phyloP scores from a whole-genome alignment of 2,797 vertebrate genomes.

The Crax fasciolata region DNA sequence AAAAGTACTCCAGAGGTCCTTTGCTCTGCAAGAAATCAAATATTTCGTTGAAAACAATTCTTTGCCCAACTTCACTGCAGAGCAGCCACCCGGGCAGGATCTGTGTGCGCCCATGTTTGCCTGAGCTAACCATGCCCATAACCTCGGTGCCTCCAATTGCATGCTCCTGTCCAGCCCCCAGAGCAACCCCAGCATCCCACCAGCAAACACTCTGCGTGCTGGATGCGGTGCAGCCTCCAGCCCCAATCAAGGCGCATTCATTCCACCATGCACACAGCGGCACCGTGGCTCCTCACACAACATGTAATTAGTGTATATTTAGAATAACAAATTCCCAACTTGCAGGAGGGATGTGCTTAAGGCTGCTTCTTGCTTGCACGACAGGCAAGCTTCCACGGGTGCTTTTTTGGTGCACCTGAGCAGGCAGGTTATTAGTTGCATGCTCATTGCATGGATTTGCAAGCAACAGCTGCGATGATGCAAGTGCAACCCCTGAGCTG shows the following conservation, averaged over 20 bases:
- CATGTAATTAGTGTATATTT: not conserved
- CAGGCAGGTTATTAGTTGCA: not conserved
- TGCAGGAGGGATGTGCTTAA: not conserved
- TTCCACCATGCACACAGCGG: rapidly evolving
- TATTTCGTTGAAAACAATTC: not conserved
- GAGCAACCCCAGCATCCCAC: not conserved
- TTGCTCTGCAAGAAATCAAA: not conserved
- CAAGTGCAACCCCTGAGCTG: not conserved
- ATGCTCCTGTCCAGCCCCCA: not conserved
- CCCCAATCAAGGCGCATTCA: not conserved
- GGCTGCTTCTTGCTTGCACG: not conserved
- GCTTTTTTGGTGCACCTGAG: not conserved
- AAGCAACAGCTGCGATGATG: not conserved
- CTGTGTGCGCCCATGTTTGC: rapidly evolving
- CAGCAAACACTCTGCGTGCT: not conserved
- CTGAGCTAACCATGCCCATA: rapidly evolving
- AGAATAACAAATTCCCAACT: not conserved
- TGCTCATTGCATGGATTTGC: not conserved
- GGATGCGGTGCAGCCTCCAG: not conserved
- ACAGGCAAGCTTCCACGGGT: not conserved
- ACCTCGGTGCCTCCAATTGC: rapidly evolving
- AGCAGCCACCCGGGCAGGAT: rapidly evolving
- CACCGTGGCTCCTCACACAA: not conserved
- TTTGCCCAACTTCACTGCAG: rapidly evolving
- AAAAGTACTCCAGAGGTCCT: not conserved